Base-by-base conservation (phyloP, 2,888 invertebrate genomes). In the Encarsia formosa region DNA sequence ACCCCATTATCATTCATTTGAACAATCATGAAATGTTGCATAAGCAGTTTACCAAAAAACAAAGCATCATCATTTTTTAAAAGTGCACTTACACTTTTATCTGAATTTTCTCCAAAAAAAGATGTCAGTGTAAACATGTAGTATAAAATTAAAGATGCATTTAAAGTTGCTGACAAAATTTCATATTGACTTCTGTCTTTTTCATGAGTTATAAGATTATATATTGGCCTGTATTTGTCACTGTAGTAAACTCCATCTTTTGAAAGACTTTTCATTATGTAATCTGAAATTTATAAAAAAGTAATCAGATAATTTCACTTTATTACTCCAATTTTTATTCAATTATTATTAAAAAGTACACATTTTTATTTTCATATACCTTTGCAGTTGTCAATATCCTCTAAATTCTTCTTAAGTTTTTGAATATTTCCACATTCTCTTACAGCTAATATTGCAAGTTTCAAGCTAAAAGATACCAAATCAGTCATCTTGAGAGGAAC, bases 1-100 rank as follows among this genome's bases (percentile, higher is more conserved):
- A 70, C 69, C 40, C 45, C 52, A 70, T 93, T 92, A 76, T 88
- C 88, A 74, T 95, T 95, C 50, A 87, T 88, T 0, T 92, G 85
- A 56, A 87, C 82, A 48, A 87, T 89, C 76, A 89, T 89, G 52
- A 86, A 77, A 71, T 92, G 90, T 31, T 80, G 78, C 52, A 92
- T 76, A 26, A 93, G 67, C 20, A 86, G 70, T 6, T 84, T 83
- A 18, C 85, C 85, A 62, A 82, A 57, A 69, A 79, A 78, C 69
- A 68, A 76, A 75, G 63, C 69, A 66, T 61, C 65, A 56, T 49
- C 69, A 66, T 63, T 61, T 19, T 52, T 41, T 15, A 53, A 55
- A 31, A 77, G 69, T 1, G 70, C 64, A 5, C 70, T 64, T 15
- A 78, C 66, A 19, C 74, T 52, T 6, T 50, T 42, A 1, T 51